Evolutionary conservation across 2,113 vertebrate species (phyloP).

Genomic region (Engystomops pustulosus): DNA sequence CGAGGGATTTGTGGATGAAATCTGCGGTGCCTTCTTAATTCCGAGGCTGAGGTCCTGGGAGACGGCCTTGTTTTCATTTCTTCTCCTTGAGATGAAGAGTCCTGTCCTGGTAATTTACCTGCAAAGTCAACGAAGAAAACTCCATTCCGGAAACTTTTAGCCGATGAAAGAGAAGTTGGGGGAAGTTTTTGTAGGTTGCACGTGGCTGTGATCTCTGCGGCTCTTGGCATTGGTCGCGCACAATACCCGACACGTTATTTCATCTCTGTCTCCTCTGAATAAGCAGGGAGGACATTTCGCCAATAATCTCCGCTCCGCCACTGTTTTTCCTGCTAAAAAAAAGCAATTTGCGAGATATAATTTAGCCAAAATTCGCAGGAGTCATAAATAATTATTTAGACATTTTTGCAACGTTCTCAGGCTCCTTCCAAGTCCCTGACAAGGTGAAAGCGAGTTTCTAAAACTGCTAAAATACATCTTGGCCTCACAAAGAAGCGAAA

Average conservation of each 20-base stretch:
- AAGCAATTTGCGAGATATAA: constrained; percentile 53
- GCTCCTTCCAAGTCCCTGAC: constrained; percentile 49
- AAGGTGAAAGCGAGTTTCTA: constrained; percentile 52
- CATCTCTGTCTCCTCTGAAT: constrained; percentile 56
- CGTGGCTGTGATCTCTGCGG: constrained; percentile 5
- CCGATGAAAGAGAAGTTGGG: constrained; percentile 45
- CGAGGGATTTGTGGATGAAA: constrained; percentile 37
- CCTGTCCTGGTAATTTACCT: constrained; percentile 46
- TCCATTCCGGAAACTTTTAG: constrained; percentile 13
- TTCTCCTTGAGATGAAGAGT: constrained; percentile 46
- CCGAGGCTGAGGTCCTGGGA: constrained; percentile 34
- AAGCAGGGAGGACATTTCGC: constrained; percentile 52
- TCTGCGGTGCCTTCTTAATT: constrained; percentile 40
- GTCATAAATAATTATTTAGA: constrained; percentile 57
- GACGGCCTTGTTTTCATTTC: constrained; percentile 54
- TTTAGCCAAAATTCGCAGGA: constrained; percentile 52
- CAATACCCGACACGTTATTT: constrained; percentile 40
- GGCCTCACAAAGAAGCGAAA: background rate
- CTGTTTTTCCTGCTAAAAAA: constrained; percentile 39
- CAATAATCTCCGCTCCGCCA: constrained; percentile 48
- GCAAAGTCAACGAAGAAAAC: constrained; percentile 55
- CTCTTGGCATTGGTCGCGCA: constrained; percentile 26
- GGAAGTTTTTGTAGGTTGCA: constrained; percentile 13
- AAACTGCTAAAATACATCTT: constrained; percentile 25
- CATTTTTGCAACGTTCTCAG: constrained; percentile 10